Percentiles rank a stretch among this genome's conserved stretches.
phyloP scores from a whole-genome alignment of 2,888 invertebrate genomes.

The Drosophila prolongata region DNA sequence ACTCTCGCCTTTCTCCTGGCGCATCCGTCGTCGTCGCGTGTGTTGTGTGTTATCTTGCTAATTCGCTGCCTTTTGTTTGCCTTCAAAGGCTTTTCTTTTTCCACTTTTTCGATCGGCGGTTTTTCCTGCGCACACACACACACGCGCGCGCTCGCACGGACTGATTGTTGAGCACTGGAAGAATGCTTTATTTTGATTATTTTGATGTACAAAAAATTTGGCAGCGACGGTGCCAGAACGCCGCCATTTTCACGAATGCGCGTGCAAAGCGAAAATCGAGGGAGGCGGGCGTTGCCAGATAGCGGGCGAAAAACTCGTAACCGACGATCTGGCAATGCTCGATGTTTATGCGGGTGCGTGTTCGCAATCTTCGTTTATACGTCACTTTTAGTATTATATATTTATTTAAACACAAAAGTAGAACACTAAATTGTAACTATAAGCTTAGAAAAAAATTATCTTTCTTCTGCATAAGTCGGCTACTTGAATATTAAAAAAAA shows the following conservation, averaged over 20 bases:
- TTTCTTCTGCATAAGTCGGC: background rate
- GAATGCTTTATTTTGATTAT: conserved; percentile 84
- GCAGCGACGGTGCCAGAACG: conserved; percentile 81
- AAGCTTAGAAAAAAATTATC: background rate
- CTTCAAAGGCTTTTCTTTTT: conserved; percentile 8
- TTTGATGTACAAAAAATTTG: conserved; percentile 84
- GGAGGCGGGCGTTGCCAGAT: conserved; percentile 60
- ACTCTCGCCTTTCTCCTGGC: conserved; percentile 36
- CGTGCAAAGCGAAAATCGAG: conserved; percentile 66
- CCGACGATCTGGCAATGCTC: conserved; percentile 2
- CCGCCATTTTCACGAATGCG: conserved; percentile 84
- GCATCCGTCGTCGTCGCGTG: conserved; percentile 51
- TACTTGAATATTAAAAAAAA: background rate
- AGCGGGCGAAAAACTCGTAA: background rate
- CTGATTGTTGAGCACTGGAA: conserved; percentile 76
- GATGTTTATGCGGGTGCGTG: conserved; percentile 6
- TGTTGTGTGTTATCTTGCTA: conserved; percentile 50
- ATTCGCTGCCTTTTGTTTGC: conserved; percentile 29
- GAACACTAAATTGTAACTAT: background rate
- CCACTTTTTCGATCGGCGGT: conserved; percentile 22
- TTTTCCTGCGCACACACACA: conserved; percentile 53
- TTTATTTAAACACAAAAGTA: background rate
- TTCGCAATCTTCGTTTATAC: background rate
- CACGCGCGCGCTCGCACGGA: conserved; percentile 49
- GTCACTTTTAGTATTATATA: background rate